phyloP scores from a whole-genome alignment of 2,797 vertebrate species.

The Micrastur ruficollis region DNA sequence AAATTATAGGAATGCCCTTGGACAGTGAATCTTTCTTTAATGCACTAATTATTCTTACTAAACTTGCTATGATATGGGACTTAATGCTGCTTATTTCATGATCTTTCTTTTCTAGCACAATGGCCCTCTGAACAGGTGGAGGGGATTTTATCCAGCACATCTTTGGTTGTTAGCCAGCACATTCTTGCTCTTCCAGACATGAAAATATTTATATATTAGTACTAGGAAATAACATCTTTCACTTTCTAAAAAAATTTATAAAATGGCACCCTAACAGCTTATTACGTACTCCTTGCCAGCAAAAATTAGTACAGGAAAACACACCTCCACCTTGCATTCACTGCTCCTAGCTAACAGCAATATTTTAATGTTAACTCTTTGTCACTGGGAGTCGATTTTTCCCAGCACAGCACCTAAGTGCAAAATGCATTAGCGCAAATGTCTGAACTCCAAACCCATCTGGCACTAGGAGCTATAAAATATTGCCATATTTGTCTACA shows the following conservation, averaged over 20 bases:
- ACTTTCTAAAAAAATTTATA: background rate
- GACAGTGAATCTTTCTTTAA: background rate
- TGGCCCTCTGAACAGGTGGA: constrained; percentile 37
- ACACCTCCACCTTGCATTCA: background rate
- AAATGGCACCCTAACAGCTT: background rate
- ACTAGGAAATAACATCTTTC: background rate
- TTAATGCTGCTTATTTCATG: background rate
- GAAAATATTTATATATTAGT: constrained; percentile 48
- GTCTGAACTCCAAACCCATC: constrained; percentile 61
- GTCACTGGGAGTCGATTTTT: constrained; percentile 23
- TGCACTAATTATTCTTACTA: background rate
- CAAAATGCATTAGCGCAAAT: constrained; percentile 47
- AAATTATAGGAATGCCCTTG: background rate
- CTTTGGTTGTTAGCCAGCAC: constrained; percentile 45
- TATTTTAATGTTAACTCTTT: constrained; percentile 44
- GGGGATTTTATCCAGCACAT: constrained; percentile 51
- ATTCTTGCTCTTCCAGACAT: constrained; percentile 52
- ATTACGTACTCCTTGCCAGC: background rate
- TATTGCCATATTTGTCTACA: background rate
- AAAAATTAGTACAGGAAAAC: background rate
- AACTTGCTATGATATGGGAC: background rate
- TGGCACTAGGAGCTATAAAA: constrained; percentile 40
- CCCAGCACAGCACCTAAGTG: constrained; percentile 42
- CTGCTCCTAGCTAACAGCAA: background rate
- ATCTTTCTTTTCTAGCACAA: background rate